A percentile compares a stretch with the other conserved stretches of the same genome.
These are phyloP conservation scores for Apamea anceps DNA, from an alignment of 2,888 invertebrate species.

Conservation along the genomic window DNA sequence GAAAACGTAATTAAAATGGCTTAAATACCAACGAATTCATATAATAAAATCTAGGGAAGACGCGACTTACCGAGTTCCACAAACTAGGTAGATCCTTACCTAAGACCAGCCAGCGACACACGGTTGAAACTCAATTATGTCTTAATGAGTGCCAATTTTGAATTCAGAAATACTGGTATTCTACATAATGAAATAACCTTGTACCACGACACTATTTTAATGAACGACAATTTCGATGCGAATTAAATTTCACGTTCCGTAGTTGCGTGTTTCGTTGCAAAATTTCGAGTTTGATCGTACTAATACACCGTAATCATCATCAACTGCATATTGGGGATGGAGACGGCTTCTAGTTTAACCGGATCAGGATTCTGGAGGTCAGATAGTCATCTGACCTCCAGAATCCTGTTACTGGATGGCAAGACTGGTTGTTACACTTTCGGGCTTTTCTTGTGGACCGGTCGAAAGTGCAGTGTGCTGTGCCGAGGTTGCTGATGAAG, in stretches of 20 bases:
- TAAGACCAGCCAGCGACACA: conserved; percentile 14
- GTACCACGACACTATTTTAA: conserved; percentile 1
- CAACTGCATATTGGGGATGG: background rate
- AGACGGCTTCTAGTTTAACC: background rate
- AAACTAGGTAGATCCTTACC: conserved; percentile 3
- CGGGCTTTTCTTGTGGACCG: no score
- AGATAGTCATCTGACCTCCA: background rate
- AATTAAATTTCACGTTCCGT: background rate
- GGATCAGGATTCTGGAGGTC: no score
- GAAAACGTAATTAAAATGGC: background rate
- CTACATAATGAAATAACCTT: conserved; percentile 13
- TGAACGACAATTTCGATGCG: background rate
- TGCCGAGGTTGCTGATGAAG: no score
- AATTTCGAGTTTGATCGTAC: background rate
- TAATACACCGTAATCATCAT: background rate
- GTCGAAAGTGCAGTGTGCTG: no score
- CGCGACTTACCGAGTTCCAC: background rate
- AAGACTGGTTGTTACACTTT: no score
- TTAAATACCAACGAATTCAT: background rate
- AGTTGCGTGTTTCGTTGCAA: background rate
- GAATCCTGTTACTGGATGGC: background rate
- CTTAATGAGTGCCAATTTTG: conserved; percentile 30
- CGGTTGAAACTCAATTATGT: conserved; percentile 31
- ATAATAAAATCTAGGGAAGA: background rate
- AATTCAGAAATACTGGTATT: conserved; percentile 18